Base-by-base conservation (phyloP, 2,888 invertebrate species). In the Trissolcus japonicus region DNA sequence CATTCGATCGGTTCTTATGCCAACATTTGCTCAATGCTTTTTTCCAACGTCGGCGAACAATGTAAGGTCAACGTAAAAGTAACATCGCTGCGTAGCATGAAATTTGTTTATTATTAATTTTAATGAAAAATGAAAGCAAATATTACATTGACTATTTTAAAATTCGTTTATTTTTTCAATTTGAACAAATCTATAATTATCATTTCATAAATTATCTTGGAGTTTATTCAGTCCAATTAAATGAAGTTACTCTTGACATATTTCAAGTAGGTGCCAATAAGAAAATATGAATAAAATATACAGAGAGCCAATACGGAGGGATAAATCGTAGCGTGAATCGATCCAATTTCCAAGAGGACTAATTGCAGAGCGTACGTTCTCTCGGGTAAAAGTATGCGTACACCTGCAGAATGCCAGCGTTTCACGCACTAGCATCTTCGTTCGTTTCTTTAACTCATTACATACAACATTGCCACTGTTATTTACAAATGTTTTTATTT, bases 321-420 rank as follows among this genome's bases (percentile, higher is more conserved):
- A 68, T 61, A 60, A 65, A 79, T 72, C 40, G 50, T 72, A 76
- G 75, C 75, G 78, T 79, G 78, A 76, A 79, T 72, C 72, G 72
- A 68, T 79, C 75, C 75, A 79, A 79, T 76, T 76, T 79, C 72
- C n/a, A n/a, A 65, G 72, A 72, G 57, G 57, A 76, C 79, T 79
- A 79, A 79, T 79, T 79, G 76, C 40, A 71, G 11, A 48, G 46
- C 60, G 63, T 29, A n/a, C 56, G 55, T 56, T 66, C 60, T 40
- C 54, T 55, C 16, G 71, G 29, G 50, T 43, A 46, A 71, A 67
- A 62, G 55, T 68, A 63, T 63, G 57, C 46, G 66, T 72, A 59
- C 67, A 75, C 65, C 76, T 76, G 72, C 73, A 53, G 56, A 54
- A 72, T 63, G 54, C 65, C 60, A 61, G 29, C 46, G 62, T 19